phyloP scores from a whole-genome alignment of 2,888 invertebrate genomes.

The Cacoxenus indagator region DNA sequence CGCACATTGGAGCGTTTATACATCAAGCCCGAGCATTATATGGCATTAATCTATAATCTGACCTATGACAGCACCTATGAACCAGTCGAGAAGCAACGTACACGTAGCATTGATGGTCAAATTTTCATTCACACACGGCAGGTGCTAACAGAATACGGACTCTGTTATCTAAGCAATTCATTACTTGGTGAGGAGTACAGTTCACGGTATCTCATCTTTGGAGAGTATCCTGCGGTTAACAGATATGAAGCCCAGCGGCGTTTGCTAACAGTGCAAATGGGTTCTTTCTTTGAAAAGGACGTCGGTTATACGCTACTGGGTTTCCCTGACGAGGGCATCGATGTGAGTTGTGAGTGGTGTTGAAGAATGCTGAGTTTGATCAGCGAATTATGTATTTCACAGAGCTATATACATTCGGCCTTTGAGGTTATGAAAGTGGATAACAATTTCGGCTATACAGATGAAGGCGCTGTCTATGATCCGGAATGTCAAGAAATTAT shows the following conservation, averaged over 20 bases:
- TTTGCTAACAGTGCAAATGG: conserved; percentile 38
- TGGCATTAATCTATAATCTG: conserved; percentile 67
- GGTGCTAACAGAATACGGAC: conserved; percentile 68
- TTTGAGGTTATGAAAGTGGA: conserved; percentile 66
- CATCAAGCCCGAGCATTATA: conserved; percentile 64
- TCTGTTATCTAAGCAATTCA: conserved; percentile 66
- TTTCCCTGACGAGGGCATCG: conserved; percentile 48
- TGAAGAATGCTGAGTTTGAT: not conserved
- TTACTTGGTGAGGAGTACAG: conserved; percentile 54
- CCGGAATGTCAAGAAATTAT: conserved; percentile 57
- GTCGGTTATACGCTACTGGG: conserved; percentile 59
- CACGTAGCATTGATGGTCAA: conserved; percentile 52
- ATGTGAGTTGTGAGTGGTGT: conserved; percentile 42
- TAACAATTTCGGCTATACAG: conserved; percentile 52
- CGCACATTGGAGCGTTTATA: conserved; percentile 47
- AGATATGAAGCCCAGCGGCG: conserved; percentile 19
- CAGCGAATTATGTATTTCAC: no score
- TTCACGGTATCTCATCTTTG: conserved; percentile 57
- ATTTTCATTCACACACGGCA: conserved; percentile 53
- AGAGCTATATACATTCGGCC: conserved; percentile 66
- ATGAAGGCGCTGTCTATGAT: conserved; percentile 52
- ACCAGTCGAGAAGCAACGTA: conserved; percentile 38
- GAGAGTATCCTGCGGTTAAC: conserved; percentile 43
- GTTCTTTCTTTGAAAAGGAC: conserved; percentile 60
- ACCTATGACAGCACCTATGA: conserved; percentile 55